Evolutionary conservation across 2,888 invertebrate genomes (phyloP), one percentile per base, ranked within the genome.

Genomic region (Ornithoptera priamus): DNA sequence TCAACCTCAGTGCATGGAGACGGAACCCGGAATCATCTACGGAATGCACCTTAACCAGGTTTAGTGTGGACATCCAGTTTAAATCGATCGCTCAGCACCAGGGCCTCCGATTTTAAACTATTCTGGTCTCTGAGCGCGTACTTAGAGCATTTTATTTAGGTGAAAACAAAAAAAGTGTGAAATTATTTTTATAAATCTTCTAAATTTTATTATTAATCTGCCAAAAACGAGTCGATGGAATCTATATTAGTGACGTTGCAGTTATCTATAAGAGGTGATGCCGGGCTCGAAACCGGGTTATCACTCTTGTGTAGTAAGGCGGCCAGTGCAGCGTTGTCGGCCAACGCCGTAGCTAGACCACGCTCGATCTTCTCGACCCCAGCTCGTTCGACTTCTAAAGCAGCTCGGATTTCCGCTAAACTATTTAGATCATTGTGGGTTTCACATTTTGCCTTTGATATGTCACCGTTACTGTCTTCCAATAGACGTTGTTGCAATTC

Each of bases 181-280:
- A 30, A 30, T 30, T 10, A 10, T 8, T 46, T 12, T 46, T 15
- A 12, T 46, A 15, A 46, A 46, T 12, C 12, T 46, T 46, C 10
- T 1, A 46, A 15, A 12, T 46, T 46, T 46, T 46, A 20, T 62
- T 71, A 61, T 81, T 83, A 89, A 65, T 92, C 90, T 65, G 90
- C 90, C 70, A 92, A 81, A 72, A 92, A 92, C 10, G 84, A 85
- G 74, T 91, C 89, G 65, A 92, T 87, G 0, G 88, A 85, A 67
- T 83, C 85, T 68, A 86, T 84, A 63, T 85, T 85, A 7, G 80
- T 80, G 4, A 75, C 57, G 42, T 71, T 72, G 50, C 15, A 69
- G 22, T 78, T 72, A 3, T 77, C 74, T 53, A 77, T 75, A 6
- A 76, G 72, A 4, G 79, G 78, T 2, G 78, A 65, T 3, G 71